Conservation (phyloP, 2,797 vertebrate species). For the Neosilurus hyrtlii region DNA sequence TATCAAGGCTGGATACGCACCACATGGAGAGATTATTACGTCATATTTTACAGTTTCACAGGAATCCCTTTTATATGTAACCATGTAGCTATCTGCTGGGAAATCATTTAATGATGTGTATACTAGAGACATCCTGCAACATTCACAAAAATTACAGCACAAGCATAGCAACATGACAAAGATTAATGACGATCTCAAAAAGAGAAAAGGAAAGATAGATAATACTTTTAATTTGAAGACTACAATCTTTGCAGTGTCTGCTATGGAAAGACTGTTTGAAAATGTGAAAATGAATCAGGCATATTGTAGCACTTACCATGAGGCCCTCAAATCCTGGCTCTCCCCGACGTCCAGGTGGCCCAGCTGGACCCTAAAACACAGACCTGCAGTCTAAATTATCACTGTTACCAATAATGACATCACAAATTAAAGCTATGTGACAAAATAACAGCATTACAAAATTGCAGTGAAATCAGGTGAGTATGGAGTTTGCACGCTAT, state of each 20-base stretch:
- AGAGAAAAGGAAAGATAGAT: background rate
- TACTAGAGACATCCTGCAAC: background rate
- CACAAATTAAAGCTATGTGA: background rate
- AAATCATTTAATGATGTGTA: constrained; percentile 21
- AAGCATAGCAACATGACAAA: background rate
- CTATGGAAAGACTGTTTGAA: background rate
- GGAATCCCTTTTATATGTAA: constrained; percentile 10
- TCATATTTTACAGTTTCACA: constrained; percentile 17
- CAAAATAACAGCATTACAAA: background rate
- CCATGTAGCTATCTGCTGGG: constrained; percentile 35
- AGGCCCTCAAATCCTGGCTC: constrained; percentile 79
- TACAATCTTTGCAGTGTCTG: background rate
- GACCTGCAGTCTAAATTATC: background rate
- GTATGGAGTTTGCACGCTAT: too few relatives aligned
- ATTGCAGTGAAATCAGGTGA: too few relatives aligned
- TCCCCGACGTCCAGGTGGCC: constrained; percentile 73
- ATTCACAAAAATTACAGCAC: background rate
- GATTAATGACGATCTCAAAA: background rate
- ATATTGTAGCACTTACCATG: constrained; percentile 67
- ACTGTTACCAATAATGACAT: background rate
- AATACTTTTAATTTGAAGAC: background rate
- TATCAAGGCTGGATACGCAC: constrained; percentile 25
- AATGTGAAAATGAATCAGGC: constrained; percentile 18
- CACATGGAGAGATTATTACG: constrained; percentile 21
- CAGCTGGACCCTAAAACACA: constrained; percentile 70